phyloP scores from a whole-genome alignment of 2,797 vertebrate species.

The Smutsia gigantea region DNA sequence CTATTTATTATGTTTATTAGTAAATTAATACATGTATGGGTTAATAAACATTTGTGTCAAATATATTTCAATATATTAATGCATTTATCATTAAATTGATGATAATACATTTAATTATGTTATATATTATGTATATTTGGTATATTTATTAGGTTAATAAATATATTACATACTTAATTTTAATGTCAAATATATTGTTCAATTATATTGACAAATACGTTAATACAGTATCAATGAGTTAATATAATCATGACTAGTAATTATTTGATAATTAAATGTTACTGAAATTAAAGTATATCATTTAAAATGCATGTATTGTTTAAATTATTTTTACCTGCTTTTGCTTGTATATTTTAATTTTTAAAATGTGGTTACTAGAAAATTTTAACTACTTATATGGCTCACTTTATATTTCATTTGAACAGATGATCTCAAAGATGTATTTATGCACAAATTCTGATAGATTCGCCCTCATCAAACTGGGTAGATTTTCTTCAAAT shows the following conservation, averaged over 20 bases:
- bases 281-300: background rate
- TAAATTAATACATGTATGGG: background rate
- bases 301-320: background rate
- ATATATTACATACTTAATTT: background rate
- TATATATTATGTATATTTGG: background rate
- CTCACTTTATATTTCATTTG: background rate
- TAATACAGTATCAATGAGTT: background rate
- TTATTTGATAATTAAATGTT: background rate
- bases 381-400: background rate
- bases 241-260: background rate
- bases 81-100: background rate
- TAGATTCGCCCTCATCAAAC: background rate
- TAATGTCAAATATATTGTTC: background rate
- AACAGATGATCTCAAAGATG: background rate
- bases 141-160: background rate
- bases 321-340: background rate
- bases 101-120: background rate
- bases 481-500: background rate
- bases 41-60: background rate
- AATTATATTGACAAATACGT: background rate
- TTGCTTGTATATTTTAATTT: background rate
- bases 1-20: background rate
- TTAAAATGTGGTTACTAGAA: background rate
- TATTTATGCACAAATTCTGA: background rate
- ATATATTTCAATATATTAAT: background rate